Percentiles rank a stretch among this genome's conserved stretches.
Conservation (phyloP, 2,113 vertebrate species). For the Pedetes capensis region DNA sequence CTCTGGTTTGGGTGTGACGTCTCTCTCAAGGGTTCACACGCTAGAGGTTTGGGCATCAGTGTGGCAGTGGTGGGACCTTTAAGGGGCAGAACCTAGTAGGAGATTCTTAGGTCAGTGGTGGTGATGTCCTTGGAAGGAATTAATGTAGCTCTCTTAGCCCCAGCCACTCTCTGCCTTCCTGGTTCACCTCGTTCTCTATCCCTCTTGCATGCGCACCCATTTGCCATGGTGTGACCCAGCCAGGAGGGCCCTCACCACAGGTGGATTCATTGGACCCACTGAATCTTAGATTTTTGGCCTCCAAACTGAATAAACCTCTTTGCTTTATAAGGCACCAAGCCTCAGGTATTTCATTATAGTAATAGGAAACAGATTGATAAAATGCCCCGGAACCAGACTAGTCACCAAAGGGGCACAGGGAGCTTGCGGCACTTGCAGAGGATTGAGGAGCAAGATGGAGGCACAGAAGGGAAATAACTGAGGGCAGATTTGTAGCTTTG, state of each 20-base stretch:
- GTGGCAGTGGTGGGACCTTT: background rate
- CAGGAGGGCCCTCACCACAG: background rate
- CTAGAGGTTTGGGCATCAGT: background rate
- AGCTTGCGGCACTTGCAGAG: rapidly evolving
- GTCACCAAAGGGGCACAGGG: background rate
- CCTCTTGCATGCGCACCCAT: background rate
- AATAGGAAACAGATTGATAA: too few species aligned
- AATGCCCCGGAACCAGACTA: background rate
- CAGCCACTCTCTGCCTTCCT: background rate
- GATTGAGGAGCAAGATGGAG: background rate
- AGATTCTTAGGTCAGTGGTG: background rate
- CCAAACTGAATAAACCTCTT: background rate
- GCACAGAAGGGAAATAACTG: background rate
- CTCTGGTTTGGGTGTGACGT: too few species aligned
- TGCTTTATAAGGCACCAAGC: background rate
- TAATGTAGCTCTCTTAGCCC: background rate
- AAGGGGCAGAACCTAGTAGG: background rate
- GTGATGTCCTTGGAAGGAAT: background rate
- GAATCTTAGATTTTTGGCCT: background rate
- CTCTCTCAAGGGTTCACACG: background rate
- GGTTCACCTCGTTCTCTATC: background rate
- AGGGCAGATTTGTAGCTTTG: background rate
- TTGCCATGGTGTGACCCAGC: background rate
- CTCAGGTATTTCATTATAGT: background rate
- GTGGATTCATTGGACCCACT: too few species aligned